phyloP scores from a whole-genome alignment of 2,113 vertebrate genomes.

The Poeciliopsis prolifica region DNA sequence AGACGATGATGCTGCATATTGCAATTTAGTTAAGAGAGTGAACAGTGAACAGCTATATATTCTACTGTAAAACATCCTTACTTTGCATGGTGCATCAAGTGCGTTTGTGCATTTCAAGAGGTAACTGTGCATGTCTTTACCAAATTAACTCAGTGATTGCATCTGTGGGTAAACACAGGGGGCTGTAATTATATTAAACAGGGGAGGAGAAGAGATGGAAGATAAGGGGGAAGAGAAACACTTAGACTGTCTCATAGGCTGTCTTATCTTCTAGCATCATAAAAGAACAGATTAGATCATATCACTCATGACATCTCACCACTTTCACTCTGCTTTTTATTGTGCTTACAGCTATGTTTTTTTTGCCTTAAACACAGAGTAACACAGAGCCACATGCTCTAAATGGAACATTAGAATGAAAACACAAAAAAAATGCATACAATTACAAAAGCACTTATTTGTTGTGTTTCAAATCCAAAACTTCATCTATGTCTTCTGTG shows the following conservation, averaged over 20 bases:
- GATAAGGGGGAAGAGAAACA: slow-evolving; percentile 1
- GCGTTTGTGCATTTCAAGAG: neutral
- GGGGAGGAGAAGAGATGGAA: slow-evolving; percentile 15
- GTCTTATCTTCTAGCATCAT: neutral
- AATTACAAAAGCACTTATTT: neutral
- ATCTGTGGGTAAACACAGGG: neutral
- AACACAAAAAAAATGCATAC: no score
- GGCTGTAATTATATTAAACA: slow-evolving; percentile 18
- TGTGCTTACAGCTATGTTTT: neutral
- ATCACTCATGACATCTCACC: neutral
- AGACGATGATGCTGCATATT: slow-evolving; percentile 16
- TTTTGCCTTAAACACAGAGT: neutral
- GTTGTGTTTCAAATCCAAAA: neutral
- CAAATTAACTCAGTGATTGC: neutral
- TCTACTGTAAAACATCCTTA: neutral
- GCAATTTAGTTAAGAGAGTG: neutral
- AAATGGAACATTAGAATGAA: neutral
- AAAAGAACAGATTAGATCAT: neutral
- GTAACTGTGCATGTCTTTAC: neutral
- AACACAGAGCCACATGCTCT: neutral
- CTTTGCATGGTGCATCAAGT: neutral
- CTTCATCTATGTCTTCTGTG: neutral
- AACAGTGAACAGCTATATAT: neutral
- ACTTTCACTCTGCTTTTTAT: neutral
- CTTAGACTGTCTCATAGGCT: neutral